Evolutionary conservation across 2,797 vertebrate species (phyloP), one percentile per base, ranked within the genome.

Genomic region (Parauchenoglanis punctatus): DNA sequence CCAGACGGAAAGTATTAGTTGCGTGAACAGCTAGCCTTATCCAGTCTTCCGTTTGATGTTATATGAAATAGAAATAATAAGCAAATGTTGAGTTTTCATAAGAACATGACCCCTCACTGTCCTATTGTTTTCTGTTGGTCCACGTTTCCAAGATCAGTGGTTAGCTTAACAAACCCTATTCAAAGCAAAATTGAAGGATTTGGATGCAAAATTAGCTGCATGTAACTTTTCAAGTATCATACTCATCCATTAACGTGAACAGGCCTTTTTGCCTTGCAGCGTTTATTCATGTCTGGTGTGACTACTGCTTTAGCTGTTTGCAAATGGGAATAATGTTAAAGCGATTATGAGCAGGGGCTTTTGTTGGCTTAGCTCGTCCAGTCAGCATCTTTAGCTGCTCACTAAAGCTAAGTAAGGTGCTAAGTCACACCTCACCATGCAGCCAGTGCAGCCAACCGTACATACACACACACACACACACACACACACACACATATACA

Each of bases 371-470:
- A 76, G 73, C 46, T 28, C 13, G 3, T 13, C 13, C 46, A 31
- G 72, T 77, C 75, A 28, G 75, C 49, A 54, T 54, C 49, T 54
- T 54, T 77, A 76, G 46, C 13, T 52, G 23, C 6, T 76, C 44
- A 44, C 68, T 72, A 44, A 46, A 25, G 11, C 40, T 73, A 46
- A 11, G 70, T 10, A 13, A 72, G 35, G 35, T 44, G 70, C 3
- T 46, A 73, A 73, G 40, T 52, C 73, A 76, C 75, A 28, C 72
- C 44, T 75, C 72, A 75, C 25, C 75, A 54, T 31, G 25, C 49
- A 7, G 40, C 11, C 40, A 46, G 23, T 25, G 35, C 68, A 75
- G 75, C 49, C 12, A 28, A 4, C n/a, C 13, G 4, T 15, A 44
- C 7, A 68, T 28, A 68, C 5, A 68, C 28, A 67, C 28, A 73